Base-by-base conservation (phyloP, 2,797 vertebrate genomes). In the Cryptoblepharus egeriae region DNA sequence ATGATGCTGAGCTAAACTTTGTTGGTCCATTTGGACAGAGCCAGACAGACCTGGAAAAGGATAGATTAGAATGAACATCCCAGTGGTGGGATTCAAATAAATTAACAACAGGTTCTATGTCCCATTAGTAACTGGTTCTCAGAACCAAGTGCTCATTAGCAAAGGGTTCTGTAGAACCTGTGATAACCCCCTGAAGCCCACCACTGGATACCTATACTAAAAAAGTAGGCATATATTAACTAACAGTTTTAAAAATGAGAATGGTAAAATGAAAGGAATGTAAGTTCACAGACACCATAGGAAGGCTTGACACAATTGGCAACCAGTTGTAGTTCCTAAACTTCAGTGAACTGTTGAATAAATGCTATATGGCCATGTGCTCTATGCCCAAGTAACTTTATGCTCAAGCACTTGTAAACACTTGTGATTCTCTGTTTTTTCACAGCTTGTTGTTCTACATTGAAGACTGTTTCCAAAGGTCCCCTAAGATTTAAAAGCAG, bases 11-110 rank as follows among this genome's bases (percentile, higher is more conserved):
- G n/a, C 8, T 78, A 49, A 45, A 78, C 49, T 49, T n/a, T 13
- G 4, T 77, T 63, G n/a, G 71, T 60, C 24, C 30, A 79, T 30
- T 37, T 60, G 18, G 32, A 64, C 30, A 75, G 39, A 30, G n/a
- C 55, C 35, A 69, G 57, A 35, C 2, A 77, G 42, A 20, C 26
- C 57, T 73, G 69, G n/a, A 16, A 57, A 83, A 78, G 42, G 35
- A 55, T 32, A 78, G 58, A 67, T 18, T 60, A n/a, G 42, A 90
- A 86, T 86, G 67, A 90, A 75, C 83, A 87, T n/a, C n/a, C n/a
- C n/a, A n/a, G n/a, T n/a, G n/a, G n/a, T n/a, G n/a, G n/a, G n/a
- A n/a, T n/a, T n/a, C n/a, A n/a, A n/a, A n/a, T n/a, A n/a, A n/a
- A n/a, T n/a, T n/a, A n/a, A n/a, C n/a, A n/a, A n/a, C n/a, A n/a